Conservation (phyloP, 2,113 vertebrate genomes). For the Cnemophilus loriae region DNA sequence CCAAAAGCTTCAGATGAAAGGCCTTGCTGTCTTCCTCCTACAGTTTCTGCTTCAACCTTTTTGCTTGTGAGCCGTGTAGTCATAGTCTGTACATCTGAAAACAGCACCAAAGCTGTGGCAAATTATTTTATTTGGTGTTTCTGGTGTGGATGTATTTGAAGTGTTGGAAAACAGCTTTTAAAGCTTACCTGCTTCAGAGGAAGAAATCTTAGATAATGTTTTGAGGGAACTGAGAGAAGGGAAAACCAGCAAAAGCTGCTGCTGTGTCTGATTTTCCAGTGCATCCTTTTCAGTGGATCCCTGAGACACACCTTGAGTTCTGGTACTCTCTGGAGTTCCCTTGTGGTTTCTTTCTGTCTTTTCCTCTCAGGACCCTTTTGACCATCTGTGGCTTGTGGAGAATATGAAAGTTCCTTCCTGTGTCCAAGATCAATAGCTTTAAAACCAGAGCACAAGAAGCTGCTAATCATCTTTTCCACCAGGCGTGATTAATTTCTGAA, state of each 20-base stretch:
- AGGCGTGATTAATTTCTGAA: conserved; percentile 46
- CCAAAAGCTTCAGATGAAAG: not conserved
- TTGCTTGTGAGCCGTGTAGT: not conserved
- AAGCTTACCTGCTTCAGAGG: not conserved
- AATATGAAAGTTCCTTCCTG: conserved; percentile 50
- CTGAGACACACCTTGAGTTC: conserved; percentile 26
- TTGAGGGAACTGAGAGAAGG: not conserved
- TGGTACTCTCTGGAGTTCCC: not conserved
- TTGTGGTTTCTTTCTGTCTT: conserved; percentile 13
- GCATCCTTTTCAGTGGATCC: not conserved
- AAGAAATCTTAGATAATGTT: not conserved
- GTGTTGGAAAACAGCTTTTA: not conserved
- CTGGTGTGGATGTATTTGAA: not conserved
- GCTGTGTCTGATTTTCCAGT: not conserved
- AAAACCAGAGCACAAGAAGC: conserved; percentile 40
- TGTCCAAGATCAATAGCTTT: conserved; percentile 69
- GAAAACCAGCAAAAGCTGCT: not conserved
- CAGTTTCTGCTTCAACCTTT: not conserved
- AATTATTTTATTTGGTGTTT: not conserved
- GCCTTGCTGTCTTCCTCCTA: not conserved
- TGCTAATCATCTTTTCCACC: conserved; percentile 62
- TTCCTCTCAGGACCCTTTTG: conserved; percentile 46
- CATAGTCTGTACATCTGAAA: not conserved
- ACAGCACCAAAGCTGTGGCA: not conserved
- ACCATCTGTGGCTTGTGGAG: conserved; percentile 51